Percentiles rank a stretch among this genome's conserved stretches.
Conservation (phyloP, 2,888 invertebrate genomes). For the Temnothorax ravouxi region DNA sequence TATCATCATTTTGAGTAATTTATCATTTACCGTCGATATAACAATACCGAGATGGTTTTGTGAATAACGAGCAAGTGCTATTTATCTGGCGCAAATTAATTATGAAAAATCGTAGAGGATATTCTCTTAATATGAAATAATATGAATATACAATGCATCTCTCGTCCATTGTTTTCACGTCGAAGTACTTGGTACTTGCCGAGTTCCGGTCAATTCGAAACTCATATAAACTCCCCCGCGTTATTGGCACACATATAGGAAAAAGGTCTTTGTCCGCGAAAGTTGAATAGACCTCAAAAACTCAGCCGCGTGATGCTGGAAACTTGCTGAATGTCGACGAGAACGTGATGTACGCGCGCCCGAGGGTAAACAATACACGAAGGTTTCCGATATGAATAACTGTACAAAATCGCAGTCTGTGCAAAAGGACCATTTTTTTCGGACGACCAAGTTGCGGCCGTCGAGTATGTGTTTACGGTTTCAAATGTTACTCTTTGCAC, state of each 20-base stretch:
- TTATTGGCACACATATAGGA: slow-evolving; percentile 10
- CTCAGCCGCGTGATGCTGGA: slow-evolving; percentile 4
- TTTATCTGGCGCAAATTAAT: slow-evolving; percentile 8
- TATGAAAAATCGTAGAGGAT: not conserved
- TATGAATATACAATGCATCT: not conserved
- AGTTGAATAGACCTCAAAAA: slow-evolving; percentile 27
- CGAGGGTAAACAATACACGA: slow-evolving; percentile 29
- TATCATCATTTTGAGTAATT: not conserved
- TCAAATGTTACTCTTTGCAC: not conserved
- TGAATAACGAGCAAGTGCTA: not conserved
- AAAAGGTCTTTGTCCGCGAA: slow-evolving; percentile 17
- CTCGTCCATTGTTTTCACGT: not conserved
- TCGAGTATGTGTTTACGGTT: not conserved
- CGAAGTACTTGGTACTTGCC: not conserved
- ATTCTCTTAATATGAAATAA: not conserved
- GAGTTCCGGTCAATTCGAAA: slow-evolving; percentile 14
- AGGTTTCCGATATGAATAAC: slow-evolving; percentile 48
- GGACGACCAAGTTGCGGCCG: slow-evolving; percentile 34
- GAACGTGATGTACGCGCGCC: not conserved
- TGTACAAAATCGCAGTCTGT: slow-evolving; percentile 80
- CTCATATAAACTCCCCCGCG: not conserved
- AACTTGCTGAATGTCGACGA: slow-evolving; percentile 34
- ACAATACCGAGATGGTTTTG: not conserved
- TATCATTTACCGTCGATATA: not conserved
- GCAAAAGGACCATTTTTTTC: slow-evolving; percentile 61